Evolutionary conservation across 2,113 vertebrate species (phyloP).

Genomic region (Ornithorhynchus anatinus): DNA sequence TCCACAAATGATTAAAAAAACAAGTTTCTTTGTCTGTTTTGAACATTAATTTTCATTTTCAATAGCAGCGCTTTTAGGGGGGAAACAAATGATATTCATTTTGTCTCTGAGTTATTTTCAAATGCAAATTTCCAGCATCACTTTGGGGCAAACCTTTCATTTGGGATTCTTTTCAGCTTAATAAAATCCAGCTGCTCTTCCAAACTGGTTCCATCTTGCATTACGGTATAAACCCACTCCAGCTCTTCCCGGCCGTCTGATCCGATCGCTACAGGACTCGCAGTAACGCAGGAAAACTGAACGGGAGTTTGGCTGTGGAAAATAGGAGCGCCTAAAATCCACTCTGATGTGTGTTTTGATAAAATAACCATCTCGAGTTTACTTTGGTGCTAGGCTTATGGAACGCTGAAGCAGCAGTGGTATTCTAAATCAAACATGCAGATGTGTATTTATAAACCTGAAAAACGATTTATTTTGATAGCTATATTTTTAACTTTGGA

Average conservation of each 20-base stretch:
- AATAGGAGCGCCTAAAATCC: background rate
- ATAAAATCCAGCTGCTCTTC: constrained; percentile 22
- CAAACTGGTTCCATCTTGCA: constrained; percentile 2
- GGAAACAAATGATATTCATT: constrained; percentile 30
- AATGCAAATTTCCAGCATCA: constrained; percentile 25
- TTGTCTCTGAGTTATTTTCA: constrained; percentile 35
- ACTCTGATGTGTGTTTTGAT: background rate
- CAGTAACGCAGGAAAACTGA: constrained; percentile 5
- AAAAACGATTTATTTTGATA: background rate
- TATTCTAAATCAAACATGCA: background rate
- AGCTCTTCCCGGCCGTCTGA: constrained; percentile 17
- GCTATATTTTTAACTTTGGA: constrained; percentile 12
- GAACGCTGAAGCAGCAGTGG: background rate
- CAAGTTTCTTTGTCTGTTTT: constrained; percentile 30
- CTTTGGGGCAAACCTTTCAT: constrained; percentile 13
- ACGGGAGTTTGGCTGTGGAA: background rate
- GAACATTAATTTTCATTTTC: constrained; percentile 30
- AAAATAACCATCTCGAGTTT: constrained; percentile 30
- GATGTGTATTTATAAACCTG: background rate
- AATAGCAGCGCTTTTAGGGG: constrained; percentile 6
- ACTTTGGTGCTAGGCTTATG: constrained; percentile 1
- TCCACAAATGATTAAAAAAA: constrained; percentile 29
- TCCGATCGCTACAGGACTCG: background rate
- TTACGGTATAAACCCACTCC: background rate
- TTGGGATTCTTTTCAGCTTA: constrained; percentile 31